Percentiles rank a stretch among this genome's conserved stretches.
Evolutionary conservation across 2,113 vertebrate genomes (phyloP).

Genomic region (Neomonachus schauinslandi): DNA sequence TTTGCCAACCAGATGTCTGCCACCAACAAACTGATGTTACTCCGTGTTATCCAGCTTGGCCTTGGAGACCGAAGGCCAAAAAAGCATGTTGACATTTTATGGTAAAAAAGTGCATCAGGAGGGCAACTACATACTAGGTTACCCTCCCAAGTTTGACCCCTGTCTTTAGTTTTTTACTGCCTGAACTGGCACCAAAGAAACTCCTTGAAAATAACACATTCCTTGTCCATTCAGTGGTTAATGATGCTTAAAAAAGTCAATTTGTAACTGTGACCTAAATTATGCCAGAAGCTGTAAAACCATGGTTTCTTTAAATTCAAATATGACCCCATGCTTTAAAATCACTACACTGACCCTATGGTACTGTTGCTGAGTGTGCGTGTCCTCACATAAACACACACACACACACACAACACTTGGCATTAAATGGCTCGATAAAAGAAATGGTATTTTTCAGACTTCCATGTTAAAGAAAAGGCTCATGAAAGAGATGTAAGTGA

Average conservation of each 20-base stretch:
- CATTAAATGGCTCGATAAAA: slow-evolving; percentile 82
- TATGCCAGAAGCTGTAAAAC: slow-evolving; percentile 80
- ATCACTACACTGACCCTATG: slow-evolving; percentile 75
- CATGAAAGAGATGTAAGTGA: slow-evolving; percentile 83
- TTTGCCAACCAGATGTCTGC: neutral
- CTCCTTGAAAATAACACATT: slow-evolving; percentile 82
- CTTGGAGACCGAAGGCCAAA: neutral
- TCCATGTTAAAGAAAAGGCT: slow-evolving; percentile 82
- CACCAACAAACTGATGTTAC: neutral
- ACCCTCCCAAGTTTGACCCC: slow-evolving; percentile 65
- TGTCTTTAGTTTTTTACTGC: slow-evolving; percentile 67
- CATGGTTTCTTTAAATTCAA: slow-evolving; percentile 81
- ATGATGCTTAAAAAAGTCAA: slow-evolving; percentile 73
- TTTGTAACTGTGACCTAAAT: slow-evolving; percentile 82
- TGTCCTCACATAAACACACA: slow-evolving; percentile 48
- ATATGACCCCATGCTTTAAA: slow-evolving; percentile 79
- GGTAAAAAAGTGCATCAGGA: slow-evolving; percentile 60
- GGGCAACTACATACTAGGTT: slow-evolving; percentile 35
- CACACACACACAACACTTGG: slow-evolving; percentile 46
- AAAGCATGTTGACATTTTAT: slow-evolving; percentile 49
- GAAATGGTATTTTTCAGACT: slow-evolving; percentile 83
- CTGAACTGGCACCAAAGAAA: slow-evolving; percentile 78
- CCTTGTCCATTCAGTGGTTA: slow-evolving; percentile 82
- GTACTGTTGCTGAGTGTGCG: slow-evolving; percentile 59
- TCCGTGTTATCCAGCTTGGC: neutral